A percentile compares a stretch with the other conserved stretches of the same genome.
phyloP scores from a whole-genome alignment of 2,113 vertebrate species.

The Poeciliopsis retropinna region DNA sequence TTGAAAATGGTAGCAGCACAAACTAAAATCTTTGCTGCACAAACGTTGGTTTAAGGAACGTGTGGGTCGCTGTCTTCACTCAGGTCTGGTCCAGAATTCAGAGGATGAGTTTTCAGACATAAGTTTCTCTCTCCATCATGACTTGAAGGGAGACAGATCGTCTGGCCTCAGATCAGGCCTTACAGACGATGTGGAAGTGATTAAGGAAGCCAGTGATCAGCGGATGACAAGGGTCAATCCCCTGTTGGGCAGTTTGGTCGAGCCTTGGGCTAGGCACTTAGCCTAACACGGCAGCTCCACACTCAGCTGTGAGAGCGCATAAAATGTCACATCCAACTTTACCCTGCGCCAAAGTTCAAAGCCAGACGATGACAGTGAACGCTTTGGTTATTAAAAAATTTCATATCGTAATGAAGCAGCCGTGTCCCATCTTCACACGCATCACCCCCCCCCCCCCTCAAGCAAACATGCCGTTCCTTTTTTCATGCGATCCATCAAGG shows the following conservation, averaged over 20 bases:
- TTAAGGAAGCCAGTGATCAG: conserved; percentile 65
- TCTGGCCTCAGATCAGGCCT: conserved; percentile 50
- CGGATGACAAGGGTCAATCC: conserved; percentile 65
- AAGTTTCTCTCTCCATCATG: conserved; percentile 15
- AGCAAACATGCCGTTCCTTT: conserved; percentile 59
- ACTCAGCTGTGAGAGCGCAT: conserved; percentile 46
- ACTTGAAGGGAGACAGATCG: conserved; percentile 29
- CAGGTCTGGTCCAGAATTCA: not conserved
- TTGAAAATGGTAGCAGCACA: too few species aligned
- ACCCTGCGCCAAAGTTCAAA: conserved; percentile 66
- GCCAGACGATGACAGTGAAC: conserved; percentile 53
- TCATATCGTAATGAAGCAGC: conserved; percentile 73
- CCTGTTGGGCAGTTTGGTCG: conserved; percentile 52
- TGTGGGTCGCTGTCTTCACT: not conserved
- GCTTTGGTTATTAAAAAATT: conserved; percentile 72
- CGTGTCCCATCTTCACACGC: conserved; percentile 49
- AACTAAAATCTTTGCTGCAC: too few species aligned
- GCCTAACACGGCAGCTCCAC: conserved; percentile 35
- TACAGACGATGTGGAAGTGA: conserved; percentile 49
- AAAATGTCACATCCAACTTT: conserved; percentile 64
- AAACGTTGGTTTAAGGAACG: too few species aligned
- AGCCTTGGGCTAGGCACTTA: conserved; percentile 52
- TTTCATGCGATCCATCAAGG: conserved; percentile 69
- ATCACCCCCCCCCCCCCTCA: conserved; percentile 50
- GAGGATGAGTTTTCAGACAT: not conserved